These are phyloP conservation scores for Cavia porcellus DNA, from an alignment of 2,113 vertebrate species.

Conservation along the genomic window DNA sequence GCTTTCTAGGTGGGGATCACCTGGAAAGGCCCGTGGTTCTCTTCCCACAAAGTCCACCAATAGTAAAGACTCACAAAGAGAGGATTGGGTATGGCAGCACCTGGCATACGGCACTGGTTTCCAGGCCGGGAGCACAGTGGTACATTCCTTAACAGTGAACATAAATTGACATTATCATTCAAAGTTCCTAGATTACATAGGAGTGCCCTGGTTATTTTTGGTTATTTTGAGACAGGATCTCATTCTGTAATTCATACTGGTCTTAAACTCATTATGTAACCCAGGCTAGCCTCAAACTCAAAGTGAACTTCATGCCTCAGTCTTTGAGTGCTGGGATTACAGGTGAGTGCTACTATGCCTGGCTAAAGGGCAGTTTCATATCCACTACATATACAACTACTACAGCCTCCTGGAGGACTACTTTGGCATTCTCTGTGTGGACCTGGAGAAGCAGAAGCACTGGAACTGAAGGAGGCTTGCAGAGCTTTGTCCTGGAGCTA, in stretches of 20 bases:
- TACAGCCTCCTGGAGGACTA: constrained; percentile 99
- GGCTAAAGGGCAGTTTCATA: constrained; percentile 90
- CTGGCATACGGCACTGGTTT: too few relatives aligned
- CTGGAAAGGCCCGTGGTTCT: too few relatives aligned
- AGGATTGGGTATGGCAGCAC: too few relatives aligned
- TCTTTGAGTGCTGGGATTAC: too few relatives aligned
- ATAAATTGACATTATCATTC: neutral
- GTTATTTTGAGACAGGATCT: neutral
- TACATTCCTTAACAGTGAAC: neutral
- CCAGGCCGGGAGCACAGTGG: neutral
- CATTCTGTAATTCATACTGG: neutral
- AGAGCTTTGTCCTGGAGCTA: constrained; percentile 90
- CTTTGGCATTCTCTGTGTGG: constrained; percentile 98
- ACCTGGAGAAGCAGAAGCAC: constrained; percentile 94
- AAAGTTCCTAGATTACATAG: neutral
- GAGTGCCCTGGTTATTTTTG: neutral
- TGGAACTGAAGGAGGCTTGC: constrained; percentile 89
- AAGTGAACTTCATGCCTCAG: too few relatives aligned
- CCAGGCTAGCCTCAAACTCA: too few relatives aligned
- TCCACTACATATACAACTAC: constrained; percentile 98
- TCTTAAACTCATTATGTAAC: too few relatives aligned
- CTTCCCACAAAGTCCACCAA: too few relatives aligned
- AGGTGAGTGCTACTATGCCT: too few relatives aligned
- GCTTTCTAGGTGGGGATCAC: too few relatives aligned
- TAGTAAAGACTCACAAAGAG: too few relatives aligned